Evolutionary conservation across 2,888 invertebrate genomes (phyloP).

Genomic region (Xanthia togata): DNA sequence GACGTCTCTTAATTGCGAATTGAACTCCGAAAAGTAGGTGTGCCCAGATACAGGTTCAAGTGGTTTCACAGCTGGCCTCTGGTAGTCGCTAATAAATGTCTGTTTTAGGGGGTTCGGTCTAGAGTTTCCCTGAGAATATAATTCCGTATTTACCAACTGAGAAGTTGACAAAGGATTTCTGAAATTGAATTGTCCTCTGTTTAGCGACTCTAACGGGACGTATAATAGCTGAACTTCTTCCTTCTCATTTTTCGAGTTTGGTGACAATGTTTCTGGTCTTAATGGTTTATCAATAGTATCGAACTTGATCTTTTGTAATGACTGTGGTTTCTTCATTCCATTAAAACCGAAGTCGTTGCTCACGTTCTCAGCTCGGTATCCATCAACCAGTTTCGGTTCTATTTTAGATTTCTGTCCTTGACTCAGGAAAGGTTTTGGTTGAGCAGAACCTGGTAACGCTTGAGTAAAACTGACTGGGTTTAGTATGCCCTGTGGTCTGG

Average conservation of each 20-base stretch:
- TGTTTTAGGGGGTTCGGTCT: slow-evolving; percentile 75
- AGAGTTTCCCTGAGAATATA: slow-evolving; percentile 77
- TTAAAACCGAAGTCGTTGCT: slow-evolving; percentile 73
- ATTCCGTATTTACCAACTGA: slow-evolving; percentile 78
- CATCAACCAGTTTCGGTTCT: slow-evolving; percentile 85
- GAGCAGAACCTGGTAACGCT: slow-evolving; percentile 62
- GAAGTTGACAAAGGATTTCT: slow-evolving; percentile 76
- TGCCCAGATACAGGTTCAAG: slow-evolving; percentile 75
- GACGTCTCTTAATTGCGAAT: slow-evolving; percentile 73
- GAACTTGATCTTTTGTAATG: slow-evolving; percentile 84
- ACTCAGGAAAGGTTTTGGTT: slow-evolving; percentile 77
- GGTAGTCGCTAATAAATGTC: slow-evolving; percentile 74
- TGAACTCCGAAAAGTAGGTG: slow-evolving; percentile 82
- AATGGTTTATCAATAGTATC: slow-evolving; percentile 78
- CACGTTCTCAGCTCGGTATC: slow-evolving; percentile 83
- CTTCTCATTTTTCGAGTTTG: slow-evolving; percentile 83
- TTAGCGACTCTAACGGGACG: slow-evolving; percentile 94
- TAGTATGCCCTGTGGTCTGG: slow-evolving; percentile 71
- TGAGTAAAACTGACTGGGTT: slow-evolving; percentile 78
- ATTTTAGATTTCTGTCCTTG: slow-evolving; percentile 73
- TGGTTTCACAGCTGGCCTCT: slow-evolving; percentile 74
- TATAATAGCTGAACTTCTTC: slow-evolving; percentile 95
- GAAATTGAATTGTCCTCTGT: slow-evolving; percentile 86
- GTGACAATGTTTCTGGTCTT: slow-evolving; percentile 72
- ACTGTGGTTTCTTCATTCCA: slow-evolving; percentile 77